Conservation (phyloP, 2,113 vertebrate genomes). For the Pseudorhombus dupliciocellatus region DNA sequence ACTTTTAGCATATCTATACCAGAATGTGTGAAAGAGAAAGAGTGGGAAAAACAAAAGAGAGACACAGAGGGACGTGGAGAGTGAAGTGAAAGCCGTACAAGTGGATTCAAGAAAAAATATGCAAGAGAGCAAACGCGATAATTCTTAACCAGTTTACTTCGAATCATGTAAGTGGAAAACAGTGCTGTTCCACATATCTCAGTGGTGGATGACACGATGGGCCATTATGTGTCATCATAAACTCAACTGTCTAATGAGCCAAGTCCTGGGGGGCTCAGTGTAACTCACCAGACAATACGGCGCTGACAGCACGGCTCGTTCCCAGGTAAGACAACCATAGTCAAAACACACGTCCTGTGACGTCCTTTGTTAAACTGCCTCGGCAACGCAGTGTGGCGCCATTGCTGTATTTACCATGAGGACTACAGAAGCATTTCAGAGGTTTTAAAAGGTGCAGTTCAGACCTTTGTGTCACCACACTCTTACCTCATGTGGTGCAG, state of each 20-base stretch:
- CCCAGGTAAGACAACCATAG: slow-evolving; percentile 26
- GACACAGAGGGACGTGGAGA: background rate
- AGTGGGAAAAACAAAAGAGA: background rate
- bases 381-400: slow-evolving; percentile 5
- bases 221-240: slow-evolving; percentile 30
- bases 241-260: slow-evolving; percentile 44
- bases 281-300: slow-evolving; percentile 24
- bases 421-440: slow-evolving; percentile 1
- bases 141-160: background rate
- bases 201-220: slow-evolving; percentile 7
- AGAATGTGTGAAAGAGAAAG: slow-evolving; percentile 31
- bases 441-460: slow-evolving; percentile 1
- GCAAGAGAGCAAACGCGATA: background rate
- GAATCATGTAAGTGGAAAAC: background rate
- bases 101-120: background rate
- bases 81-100: slow-evolving; percentile 1
- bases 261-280: slow-evolving; percentile 22
- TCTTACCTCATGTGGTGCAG: slow-evolving; percentile 10
- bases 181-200: background rate
- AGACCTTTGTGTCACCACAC: background rate
- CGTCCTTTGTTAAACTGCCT: slow-evolving; percentile 29
- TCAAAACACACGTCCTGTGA: slow-evolving; percentile 16
- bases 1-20: slow-evolving; percentile 42
- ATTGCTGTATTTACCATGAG: background rate
- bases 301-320: slow-evolving; percentile 21